Conservation (phyloP, 2,113 vertebrate genomes). For the Callospermophilus lateralis region DNA sequence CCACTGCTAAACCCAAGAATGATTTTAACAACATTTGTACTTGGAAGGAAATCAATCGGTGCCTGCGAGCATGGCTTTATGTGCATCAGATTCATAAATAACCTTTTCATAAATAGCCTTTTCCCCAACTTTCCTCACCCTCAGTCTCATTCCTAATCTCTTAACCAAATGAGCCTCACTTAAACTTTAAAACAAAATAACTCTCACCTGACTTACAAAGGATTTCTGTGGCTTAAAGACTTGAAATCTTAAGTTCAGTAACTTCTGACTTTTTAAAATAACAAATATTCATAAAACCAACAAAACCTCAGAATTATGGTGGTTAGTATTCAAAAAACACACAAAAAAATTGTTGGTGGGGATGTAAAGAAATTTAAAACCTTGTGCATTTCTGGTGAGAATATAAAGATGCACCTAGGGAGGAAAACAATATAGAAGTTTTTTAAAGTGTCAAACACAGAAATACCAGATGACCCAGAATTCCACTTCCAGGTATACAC, state of each 20-base stretch:
- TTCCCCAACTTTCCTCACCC: background rate
- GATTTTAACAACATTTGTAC: background rate
- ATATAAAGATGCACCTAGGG: background rate
- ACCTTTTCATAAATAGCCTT: background rate
- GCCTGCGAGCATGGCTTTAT: background rate
- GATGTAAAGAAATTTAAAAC: background rate
- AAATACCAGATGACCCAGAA: background rate
- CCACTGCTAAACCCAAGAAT: background rate
- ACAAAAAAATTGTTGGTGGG: background rate
- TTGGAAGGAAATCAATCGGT: background rate
- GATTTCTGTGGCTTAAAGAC: background rate
- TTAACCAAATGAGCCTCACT: background rate
- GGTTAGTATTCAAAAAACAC: background rate
- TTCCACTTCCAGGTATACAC: background rate
- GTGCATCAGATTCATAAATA: background rate
- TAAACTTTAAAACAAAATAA: constrained; percentile 7
- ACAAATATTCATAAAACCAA: background rate
- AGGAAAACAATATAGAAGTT: background rate
- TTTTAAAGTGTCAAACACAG: background rate
- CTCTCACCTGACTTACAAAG: background rate
- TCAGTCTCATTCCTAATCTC: background rate
- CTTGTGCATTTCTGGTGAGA: background rate
- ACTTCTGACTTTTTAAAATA: constrained; percentile 7
- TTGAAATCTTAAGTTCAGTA: background rate
- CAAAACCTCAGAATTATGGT: background rate